Conservation (phyloP, 2,113 vertebrate genomes). For the Hemiprocne comata region DNA sequence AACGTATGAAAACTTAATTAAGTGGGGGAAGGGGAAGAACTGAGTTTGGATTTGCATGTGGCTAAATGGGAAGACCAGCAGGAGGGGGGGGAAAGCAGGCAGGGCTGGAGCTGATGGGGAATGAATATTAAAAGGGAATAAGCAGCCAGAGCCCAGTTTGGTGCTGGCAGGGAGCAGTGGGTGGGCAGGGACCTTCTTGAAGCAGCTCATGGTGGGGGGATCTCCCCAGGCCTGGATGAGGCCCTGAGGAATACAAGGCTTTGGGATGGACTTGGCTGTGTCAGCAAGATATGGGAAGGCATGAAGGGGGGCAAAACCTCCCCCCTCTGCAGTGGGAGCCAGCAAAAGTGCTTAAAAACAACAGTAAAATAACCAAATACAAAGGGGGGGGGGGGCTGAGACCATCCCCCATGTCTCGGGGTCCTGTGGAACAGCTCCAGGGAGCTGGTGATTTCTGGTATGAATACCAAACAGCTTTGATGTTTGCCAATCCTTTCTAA, state of each 20-base stretch:
- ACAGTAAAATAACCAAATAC: not conserved
- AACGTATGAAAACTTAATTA: not conserved
- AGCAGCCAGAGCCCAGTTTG: not conserved
- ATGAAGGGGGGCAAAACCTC: rapidly evolving
- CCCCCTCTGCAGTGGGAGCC: rapidly evolving
- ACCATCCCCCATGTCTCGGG: rapidly evolving
- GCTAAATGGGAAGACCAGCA: not conserved
- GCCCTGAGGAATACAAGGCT: not conserved
- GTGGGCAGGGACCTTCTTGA: not conserved
- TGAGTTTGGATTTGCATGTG: not conserved
- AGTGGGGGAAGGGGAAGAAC: not conserved
- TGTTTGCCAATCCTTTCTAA: conserved; percentile 32
- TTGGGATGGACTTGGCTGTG: not conserved
- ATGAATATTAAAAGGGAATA: not conserved
- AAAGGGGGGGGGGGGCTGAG: too few relatives aligned
- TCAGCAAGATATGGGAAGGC: not conserved
- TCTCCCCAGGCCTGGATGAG: not conserved
- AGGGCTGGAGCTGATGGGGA: not conserved
- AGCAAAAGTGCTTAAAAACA: not conserved
- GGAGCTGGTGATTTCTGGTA: not conserved
- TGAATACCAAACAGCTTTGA: conserved; percentile 9
- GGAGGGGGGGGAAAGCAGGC: not conserved
- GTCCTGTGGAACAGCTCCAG: not conserved
- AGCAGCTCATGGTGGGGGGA: rapidly evolving
- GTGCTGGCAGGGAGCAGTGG: not conserved